phyloP scores from a whole-genome alignment of 2,797 vertebrate species.

The Hoplostethus mediterraneus region DNA sequence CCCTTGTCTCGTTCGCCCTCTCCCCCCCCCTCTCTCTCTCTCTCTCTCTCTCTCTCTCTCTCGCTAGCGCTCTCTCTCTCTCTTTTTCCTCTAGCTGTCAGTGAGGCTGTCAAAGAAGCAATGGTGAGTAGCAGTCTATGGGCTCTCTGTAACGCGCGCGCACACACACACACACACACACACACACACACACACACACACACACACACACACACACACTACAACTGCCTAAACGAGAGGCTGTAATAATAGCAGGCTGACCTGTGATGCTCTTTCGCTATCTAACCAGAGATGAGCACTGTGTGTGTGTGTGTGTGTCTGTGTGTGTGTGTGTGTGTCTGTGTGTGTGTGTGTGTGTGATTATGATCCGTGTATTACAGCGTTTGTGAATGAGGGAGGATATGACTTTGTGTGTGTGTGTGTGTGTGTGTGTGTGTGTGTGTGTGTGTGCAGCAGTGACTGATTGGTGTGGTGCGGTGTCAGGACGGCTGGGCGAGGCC shows the following conservation, averaged over 20 bases:
- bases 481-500: slow-evolving; percentile 58
- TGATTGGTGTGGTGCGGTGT: slow-evolving; percentile 59
- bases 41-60: neutral
- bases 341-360: slow-evolving; percentile 7
- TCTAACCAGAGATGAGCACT: slow-evolving; percentile 51
- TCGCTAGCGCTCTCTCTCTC: slow-evolving; percentile 7
- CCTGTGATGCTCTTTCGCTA: slow-evolving; percentile 48
- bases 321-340: neutral
- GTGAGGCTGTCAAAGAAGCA: slow-evolving; percentile 53
- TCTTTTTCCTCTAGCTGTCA: slow-evolving; percentile 52
- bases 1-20: neutral
- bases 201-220: neutral
- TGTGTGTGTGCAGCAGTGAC: slow-evolving; percentile 47
- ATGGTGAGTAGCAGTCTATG: slow-evolving; percentile 45
- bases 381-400: neutral
- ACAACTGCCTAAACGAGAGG: slow-evolving; percentile 54
- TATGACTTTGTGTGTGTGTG: slow-evolving; percentile 9
- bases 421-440: slow-evolving; percentile 42
- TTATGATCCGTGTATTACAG: slow-evolving; percentile 53
- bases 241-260: slow-evolving; percentile 66
- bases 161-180: slow-evolving; percentile 18
- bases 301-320: slow-evolving; percentile 29
- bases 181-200: slow-evolving; percentile 24
- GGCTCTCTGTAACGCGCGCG: slow-evolving; percentile 31
- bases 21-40: too few relatives aligned